phyloP scores from a whole-genome alignment of 2,113 vertebrate species.

The crab-eating macaque (Macaca fascicularis) region T2T-MFA8v1.1 NC_088393.1:1579501-1580000 shows the following conservation, averaged over 20 bases:
- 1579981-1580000: neutral
- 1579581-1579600: neutral
- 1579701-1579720: neutral
- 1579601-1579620: neutral
- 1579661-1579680: neutral
- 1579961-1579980: neutral
- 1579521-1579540: neutral
- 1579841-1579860: neutral
- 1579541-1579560: neutral
- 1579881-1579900: neutral
- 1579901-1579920: neutral
- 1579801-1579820: rapidly evolving
- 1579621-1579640: neutral
- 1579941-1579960: neutral
- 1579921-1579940: neutral
- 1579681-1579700: slow-evolving; percentile 83
- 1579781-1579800: neutral
- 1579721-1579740: neutral
- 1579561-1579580: neutral
- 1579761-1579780: neutral
- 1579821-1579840: neutral
- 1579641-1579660: neutral
- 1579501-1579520: slow-evolving; percentile 62
- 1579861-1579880: neutral
- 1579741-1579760: rapidly evolving